phyloP scores from a whole-genome alignment of 2,888 invertebrate species.

The Deilephila porcellus region DNA sequence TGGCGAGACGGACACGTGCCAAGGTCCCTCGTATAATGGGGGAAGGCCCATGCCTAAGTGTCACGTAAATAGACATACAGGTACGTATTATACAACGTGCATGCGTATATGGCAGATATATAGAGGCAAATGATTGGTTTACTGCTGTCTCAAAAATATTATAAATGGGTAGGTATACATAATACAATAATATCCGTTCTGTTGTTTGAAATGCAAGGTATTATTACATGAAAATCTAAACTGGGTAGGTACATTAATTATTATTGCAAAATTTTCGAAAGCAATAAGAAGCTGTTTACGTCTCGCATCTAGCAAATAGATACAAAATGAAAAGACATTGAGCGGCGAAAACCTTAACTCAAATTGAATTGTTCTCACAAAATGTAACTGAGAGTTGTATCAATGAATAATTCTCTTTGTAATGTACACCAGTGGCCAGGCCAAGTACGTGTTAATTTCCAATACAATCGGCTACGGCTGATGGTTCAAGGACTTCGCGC shows the following conservation, averaged over 20 bases:
- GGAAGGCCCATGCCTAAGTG: no score
- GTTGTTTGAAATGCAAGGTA: no score
- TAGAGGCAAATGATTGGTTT: no score
- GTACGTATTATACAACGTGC: no score
- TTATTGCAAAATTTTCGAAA: no score
- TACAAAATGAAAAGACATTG: neutral
- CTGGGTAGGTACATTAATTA: neutral
- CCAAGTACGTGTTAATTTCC: constrained; percentile 64
- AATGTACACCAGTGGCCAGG: constrained; percentile 44
- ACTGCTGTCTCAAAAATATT: no score
- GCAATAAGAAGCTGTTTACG: neutral
- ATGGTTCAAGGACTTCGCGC: constrained; percentile 67
- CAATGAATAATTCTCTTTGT: constrained; percentile 55
- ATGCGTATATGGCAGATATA: no score
- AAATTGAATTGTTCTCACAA: constrained; percentile 7
- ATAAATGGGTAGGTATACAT: no score
- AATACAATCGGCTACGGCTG: constrained; percentile 67
- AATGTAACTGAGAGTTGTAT: constrained; percentile 24
- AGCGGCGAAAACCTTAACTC: neutral
- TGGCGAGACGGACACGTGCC: no score
- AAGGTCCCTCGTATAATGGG: no score
- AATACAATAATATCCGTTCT: no score
- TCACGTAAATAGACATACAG: no score
- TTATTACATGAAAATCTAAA: neutral
- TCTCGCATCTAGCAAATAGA: neutral